A percentile compares a stretch with the other conserved stretches of the same genome.
phyloP scores from a whole-genome alignment of 2,797 vertebrate species.

The Phaenicophaeus curvirostris region DNA sequence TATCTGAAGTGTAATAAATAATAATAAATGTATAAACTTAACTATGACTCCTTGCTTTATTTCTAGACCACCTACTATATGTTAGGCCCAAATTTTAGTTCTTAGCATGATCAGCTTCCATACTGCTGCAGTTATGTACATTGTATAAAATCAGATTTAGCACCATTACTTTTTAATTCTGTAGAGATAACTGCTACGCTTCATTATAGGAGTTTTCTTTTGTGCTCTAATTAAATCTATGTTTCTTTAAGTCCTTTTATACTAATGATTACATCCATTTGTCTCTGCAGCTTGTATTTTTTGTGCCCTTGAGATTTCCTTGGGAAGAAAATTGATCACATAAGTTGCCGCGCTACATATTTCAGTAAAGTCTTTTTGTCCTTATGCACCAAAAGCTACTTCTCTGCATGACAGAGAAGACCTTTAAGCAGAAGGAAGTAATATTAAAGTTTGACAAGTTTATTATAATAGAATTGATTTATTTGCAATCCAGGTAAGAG shows the following conservation, averaged over 20 bases:
- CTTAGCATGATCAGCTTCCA: background rate
- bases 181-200: background rate
- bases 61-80: background rate
- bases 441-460: background rate
- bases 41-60: background rate
- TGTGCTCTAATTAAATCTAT: background rate
- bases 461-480: background rate
- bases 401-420: background rate
- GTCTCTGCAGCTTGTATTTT: background rate
- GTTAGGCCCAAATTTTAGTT: background rate
- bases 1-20: background rate
- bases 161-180: background rate
- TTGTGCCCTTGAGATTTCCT: background rate
- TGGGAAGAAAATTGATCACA: background rate
- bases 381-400: background rate
- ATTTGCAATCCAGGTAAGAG: background rate
- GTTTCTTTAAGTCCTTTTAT: background rate
- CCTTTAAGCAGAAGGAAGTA: background rate
- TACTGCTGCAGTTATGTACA: background rate
- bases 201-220: background rate
- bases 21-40: background rate
- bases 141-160: background rate
- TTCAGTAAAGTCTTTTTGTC: background rate
- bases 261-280: background rate
- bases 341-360: background rate